Evolutionary conservation across 2,797 vertebrate genomes (phyloP).

Genomic region (Vireo griseus): DNA sequence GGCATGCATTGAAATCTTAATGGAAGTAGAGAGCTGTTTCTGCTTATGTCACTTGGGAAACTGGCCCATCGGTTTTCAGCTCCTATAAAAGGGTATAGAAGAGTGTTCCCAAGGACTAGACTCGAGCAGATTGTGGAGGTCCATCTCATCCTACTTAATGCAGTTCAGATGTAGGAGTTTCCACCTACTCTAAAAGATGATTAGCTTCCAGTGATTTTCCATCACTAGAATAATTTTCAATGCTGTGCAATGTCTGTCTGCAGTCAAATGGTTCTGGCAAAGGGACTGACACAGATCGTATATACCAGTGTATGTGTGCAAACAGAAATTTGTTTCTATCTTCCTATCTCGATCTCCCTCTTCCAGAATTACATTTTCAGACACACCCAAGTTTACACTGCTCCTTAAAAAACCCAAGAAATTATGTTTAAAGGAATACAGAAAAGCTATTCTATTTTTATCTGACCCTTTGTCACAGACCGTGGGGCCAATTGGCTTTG

Average conservation of each 20-base stretch:
- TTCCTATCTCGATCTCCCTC: background rate
- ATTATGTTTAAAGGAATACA: background rate
- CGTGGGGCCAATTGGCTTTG: background rate
- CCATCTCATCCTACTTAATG: conserved; percentile 17
- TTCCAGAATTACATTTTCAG: background rate
- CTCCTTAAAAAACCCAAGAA: background rate
- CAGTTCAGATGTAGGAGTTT: conserved; percentile 31
- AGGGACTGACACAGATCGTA: background rate
- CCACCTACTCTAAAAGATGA: conserved; percentile 12
- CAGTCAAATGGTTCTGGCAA: background rate
- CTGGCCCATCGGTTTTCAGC: background rate
- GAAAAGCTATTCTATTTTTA: background rate
- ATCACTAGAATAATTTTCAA: background rate
- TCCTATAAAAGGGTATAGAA: background rate
- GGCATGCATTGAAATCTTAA: background rate
- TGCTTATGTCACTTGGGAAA: background rate
- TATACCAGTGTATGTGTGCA: background rate
- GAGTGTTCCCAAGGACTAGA: background rate
- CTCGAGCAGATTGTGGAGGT: conserved; percentile 28
- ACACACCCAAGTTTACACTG: background rate
- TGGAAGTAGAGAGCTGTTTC: background rate
- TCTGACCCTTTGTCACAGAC: background rate
- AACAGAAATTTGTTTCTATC: background rate
- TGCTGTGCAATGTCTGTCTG: background rate
- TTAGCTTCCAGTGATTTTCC: conserved; percentile 36